Percentiles rank a stretch among this genome's conserved stretches.
Conservation (phyloP, 1,140 invertebrate species). For the Cydia amplana region DNA sequence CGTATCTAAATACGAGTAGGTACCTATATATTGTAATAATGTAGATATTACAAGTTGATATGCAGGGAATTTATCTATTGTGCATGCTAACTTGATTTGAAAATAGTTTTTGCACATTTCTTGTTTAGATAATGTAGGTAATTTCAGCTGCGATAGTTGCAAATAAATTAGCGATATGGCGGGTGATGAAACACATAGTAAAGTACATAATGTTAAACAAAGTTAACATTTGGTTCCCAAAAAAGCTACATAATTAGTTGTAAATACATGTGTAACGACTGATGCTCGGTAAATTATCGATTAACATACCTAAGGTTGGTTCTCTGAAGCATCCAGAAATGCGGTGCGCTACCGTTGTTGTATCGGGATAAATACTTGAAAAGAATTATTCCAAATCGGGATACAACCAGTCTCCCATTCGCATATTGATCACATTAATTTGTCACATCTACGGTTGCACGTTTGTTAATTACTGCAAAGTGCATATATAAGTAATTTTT, state of each 20-base stretch:
- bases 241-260: slow-evolving; percentile 31
- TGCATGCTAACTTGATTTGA: not conserved
- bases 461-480: slow-evolving; percentile 11
- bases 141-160: not conserved
- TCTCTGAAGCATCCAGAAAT: slow-evolving; percentile 31
- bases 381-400: slow-evolving; percentile 32
- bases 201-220: not conserved
- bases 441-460: slow-evolving; percentile 19
- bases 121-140: not conserved
- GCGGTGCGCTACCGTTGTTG: slow-evolving; percentile 29
- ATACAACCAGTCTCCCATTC: slow-evolving; percentile 12
- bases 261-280: slow-evolving; percentile 28
- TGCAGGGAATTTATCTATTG: too few species aligned
- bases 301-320: slow-evolving; percentile 29
- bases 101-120: not conserved
- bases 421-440: slow-evolving; percentile 30
- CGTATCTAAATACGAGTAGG: not conserved
- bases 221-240: not conserved
- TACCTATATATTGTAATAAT: not conserved
- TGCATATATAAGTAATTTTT: not conserved
- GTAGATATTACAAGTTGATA: not conserved
- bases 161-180: not conserved
- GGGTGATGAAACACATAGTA: not conserved
- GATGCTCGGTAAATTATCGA: slow-evolving; percentile 29
- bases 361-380: slow-evolving; percentile 31